Base-by-base conservation (phyloP, 2,113 vertebrate genomes). In the Rhipidura dahli region DNA sequence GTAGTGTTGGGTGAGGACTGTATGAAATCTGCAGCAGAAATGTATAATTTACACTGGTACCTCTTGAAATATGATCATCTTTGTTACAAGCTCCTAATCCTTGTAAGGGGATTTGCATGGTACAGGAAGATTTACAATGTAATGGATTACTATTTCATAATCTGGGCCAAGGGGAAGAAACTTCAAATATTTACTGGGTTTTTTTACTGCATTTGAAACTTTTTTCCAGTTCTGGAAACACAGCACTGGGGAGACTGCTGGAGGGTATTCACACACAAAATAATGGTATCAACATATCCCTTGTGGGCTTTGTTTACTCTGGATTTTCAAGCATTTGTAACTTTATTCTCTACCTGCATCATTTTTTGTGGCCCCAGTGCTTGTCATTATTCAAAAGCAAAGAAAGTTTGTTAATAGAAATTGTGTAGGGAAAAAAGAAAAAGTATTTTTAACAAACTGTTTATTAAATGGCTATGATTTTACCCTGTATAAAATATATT, bases 341-440 rank as follows among this genome's bases (percentile, higher is more conserved):
- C 96, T 83, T 98, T 97, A 93, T 98, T 98, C 51, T 99, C 98
- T 75, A 99, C 97, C 87, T 99, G 96, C 17, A 89, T 98, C 12
- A 63, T 76, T 97, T 97, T 78, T 94, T 86, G 49, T 97, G 87
- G 97, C 75, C 98, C 98, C 98, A 0, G 97, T 97, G 63, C 93
- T 98, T 6, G 78, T 97, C 83, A 97, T 96, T 1, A 79, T 71
- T 28, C 78, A 79, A 84, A 99, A 96, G 3, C 98, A 98, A 64
- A 98, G 87, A 30, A 98, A 98, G 77, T 81, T 92, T 91, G 3
- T 94, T 97, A 12, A 97, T 90, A 83, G 94, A 97, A 50, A 98
- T 40, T 2, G 3, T 95, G n/a, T 9, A 97, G 15, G 24, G 9
- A 66, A 22, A 4, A 80, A 61, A n/a, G n/a, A n/a, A 23, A 98